Base-by-base conservation (phyloP, 2,113 vertebrate species). In the Rhinogobius similis region DNA sequence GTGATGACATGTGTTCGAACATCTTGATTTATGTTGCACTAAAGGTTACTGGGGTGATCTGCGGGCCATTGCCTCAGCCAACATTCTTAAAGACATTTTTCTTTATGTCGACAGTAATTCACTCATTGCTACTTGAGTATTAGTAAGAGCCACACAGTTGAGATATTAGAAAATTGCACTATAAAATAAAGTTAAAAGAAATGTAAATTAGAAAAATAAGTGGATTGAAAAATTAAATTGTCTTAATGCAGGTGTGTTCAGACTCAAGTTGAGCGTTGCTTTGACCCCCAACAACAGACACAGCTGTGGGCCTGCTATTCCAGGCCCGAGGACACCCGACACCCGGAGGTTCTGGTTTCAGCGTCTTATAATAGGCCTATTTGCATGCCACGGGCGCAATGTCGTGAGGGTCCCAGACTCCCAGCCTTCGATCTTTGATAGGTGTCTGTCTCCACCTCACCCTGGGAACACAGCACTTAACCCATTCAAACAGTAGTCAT, bases 291-390 rank as follows among this genome's bases (percentile, higher is more conserved):
- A 81, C 86, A 90, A 85, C 86, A 84, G 65, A 55, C 75, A 76
- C 73, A 87, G 84, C 82, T 86, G 86, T 72, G 81, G 85, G 14
- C 62, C 73, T 79, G 81, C 83, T 92, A 90, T 90, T 93, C 86
- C 86, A 89, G 82, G 78, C 74, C 70, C 24, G 71, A 70, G 52
- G 87, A 86, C 76, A 91, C 87, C 82, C 6, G 67, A 92, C 64
- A 88, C 82, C 73, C 7, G 64, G 50, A 24, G 73, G 81, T 63
- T 91, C 80, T 71, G 72, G 70, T 92, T 89, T 89, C 90, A 86
- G 74, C 41, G 74, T 81, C 85, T 84, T 89, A 83, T 86, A 86
- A 91, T 83, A 92, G 77, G 74, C 70, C 77, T 76, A 78, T 87
- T 82, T 72, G 87, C 74, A 82, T 72, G 79, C 79, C 85, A 75